phyloP scores from a whole-genome alignment of 1,140 invertebrate species.

The Neocloeon triangulifer region DNA sequence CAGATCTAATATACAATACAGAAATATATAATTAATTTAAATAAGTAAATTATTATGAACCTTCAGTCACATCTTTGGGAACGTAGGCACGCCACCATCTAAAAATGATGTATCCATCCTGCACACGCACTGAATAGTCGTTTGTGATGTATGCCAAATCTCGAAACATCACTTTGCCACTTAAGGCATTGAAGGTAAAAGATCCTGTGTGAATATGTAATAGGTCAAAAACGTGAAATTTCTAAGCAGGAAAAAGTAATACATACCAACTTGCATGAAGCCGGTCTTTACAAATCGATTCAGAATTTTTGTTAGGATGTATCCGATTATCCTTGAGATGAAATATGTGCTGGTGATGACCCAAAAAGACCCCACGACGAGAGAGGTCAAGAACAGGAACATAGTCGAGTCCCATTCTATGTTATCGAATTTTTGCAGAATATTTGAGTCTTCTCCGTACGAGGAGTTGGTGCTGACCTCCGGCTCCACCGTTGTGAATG shows the following conservation, averaged over 20 bases:
- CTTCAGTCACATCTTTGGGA: constrained; percentile 84
- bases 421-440: no score
- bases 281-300: constrained; percentile 69
- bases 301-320: constrained; percentile 67
- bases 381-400: constrained; percentile 57
- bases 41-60: constrained; percentile 22
- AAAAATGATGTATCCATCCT: constrained; percentile 95
- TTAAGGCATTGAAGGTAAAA: constrained; percentile 78
- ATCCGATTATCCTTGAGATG: constrained; percentile 77
- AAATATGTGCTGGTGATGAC: constrained; percentile 88
- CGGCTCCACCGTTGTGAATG: no score
- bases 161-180: constrained; percentile 97
- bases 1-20: constrained; percentile 37
- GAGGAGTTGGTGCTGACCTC: no score
- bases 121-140: constrained; percentile 79
- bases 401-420: no score
- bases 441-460: no score
- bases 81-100: constrained; percentile 91
- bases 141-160: constrained; percentile 87
- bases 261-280: constrained; percentile 76
- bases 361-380: constrained; percentile 64
- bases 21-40: constrained; percentile 2
- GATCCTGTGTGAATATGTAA: constrained; percentile 39
- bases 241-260: neutral
- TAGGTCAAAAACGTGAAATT: neutral